A percentile compares a stretch with the other conserved stretches of the same genome.
Conservation (phyloP, 2,888 invertebrate genomes). For the Sinohyriopsis cumingii region DNA sequence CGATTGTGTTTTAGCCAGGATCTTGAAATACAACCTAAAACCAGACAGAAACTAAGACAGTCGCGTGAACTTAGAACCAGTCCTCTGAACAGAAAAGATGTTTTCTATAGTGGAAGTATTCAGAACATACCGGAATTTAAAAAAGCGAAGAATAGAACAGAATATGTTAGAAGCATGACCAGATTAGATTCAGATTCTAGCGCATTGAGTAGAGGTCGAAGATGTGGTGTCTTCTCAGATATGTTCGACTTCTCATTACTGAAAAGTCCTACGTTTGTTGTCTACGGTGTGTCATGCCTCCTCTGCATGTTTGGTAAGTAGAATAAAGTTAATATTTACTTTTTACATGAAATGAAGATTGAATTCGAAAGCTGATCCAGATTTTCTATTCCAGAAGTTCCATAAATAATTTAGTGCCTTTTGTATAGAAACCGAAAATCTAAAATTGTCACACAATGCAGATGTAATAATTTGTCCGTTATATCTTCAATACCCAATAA, state of each 20-base stretch:
- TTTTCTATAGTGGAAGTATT: constrained; percentile 97
- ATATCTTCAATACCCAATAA: no score
- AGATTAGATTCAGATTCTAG: constrained; percentile 2
- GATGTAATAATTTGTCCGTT: no score
- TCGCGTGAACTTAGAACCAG: constrained; percentile 37
- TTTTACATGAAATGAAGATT: not conserved
- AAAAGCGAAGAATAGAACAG: constrained; percentile 32
- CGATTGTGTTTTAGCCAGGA: constrained; percentile 31
- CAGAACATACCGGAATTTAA: constrained; percentile 78
- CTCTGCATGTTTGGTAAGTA: constrained; percentile 66
- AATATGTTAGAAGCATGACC: constrained; percentile 37
- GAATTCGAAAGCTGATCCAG: not conserved
- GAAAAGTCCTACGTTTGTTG: constrained; percentile 85
- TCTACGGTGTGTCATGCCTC: constrained; percentile 63
- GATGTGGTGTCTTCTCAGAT: constrained; percentile 25
- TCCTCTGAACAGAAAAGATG: constrained; percentile 92
- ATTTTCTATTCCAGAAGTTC: no score
- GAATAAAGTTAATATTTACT: not conserved
- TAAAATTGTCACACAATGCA: no score
- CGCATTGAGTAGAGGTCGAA: not conserved
- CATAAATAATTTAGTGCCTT: no score
- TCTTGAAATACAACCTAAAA: constrained; percentile 16
- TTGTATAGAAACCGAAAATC: no score
- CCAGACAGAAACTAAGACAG: constrained; percentile 10
- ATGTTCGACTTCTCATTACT: constrained; percentile 86